Percentiles rank a stretch among this genome's conserved stretches.
These are phyloP conservation scores for Drosophila nigricruria DNA, from an alignment of 2,888 invertebrate species.

Conservation along the genomic window DNA sequence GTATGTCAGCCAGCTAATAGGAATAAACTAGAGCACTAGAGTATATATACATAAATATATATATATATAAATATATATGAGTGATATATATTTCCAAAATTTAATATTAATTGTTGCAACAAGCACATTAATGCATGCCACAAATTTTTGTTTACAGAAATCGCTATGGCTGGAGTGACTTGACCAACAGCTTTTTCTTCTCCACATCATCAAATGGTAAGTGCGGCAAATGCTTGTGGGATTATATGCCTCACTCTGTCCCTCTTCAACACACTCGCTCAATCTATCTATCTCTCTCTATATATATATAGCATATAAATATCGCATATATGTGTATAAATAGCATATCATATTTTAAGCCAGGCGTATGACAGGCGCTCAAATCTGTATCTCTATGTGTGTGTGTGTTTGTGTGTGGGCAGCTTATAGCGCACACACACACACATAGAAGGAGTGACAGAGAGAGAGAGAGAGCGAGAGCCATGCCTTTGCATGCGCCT, in stretches of 20 bases:
- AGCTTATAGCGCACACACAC: slow-evolving; percentile 21
- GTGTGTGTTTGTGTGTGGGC: slow-evolving; percentile 19
- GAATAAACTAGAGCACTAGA: too few species aligned
- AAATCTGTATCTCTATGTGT: neutral
- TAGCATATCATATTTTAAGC: slow-evolving; percentile 39
- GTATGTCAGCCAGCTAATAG: neutral
- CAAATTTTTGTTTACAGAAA: slow-evolving; percentile 84
- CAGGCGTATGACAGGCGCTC: slow-evolving; percentile 13
- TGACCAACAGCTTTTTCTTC: slow-evolving; percentile 88
- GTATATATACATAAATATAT: too few species aligned
- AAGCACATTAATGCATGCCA: slow-evolving; percentile 44
- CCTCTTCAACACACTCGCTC: neutral
- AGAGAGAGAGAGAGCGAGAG: slow-evolving; percentile 1
- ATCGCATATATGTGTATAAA: slow-evolving; percentile 34
- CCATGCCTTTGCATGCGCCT: slow-evolving; percentile 49
- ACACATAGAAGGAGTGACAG: neutral
- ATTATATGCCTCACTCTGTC: neutral
- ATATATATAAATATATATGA: too few species aligned
- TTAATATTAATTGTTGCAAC: slow-evolving; percentile 27
- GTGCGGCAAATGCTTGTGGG: slow-evolving; percentile 57
- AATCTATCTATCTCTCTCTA: neutral
- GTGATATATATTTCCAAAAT: too few species aligned
- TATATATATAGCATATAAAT: slow-evolving; percentile 12
- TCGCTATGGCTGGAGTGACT: slow-evolving; percentile 89
- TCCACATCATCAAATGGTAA: slow-evolving; percentile 88